A percentile compares a stretch with the other conserved stretches of the same genome.
Conservation (phyloP, 35 echinoderm and acorn worm species). For the Apostichopus japonicus region DNA sequence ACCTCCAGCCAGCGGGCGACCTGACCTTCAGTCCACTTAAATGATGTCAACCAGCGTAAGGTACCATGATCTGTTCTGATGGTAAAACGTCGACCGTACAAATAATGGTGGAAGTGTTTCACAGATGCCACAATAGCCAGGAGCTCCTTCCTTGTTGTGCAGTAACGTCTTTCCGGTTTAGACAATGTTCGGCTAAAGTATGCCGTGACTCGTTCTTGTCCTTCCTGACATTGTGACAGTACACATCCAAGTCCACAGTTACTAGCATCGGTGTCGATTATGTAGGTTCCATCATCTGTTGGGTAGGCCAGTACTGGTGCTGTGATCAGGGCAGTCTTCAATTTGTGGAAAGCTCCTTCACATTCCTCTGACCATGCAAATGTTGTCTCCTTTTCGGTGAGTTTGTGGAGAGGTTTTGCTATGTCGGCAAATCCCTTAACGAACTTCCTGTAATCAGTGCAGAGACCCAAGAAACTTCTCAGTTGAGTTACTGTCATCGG, state of each 20-base stretch:
- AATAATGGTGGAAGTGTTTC: constrained; percentile 1
- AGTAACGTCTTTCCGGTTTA: background rate
- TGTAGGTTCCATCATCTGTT: background rate
- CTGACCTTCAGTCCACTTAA: background rate
- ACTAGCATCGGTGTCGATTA: background rate
- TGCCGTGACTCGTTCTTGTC: too few species aligned
- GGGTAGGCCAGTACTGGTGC: background rate
- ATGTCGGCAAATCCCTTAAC: background rate
- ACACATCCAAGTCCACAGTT: too few species aligned
- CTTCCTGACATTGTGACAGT: too few species aligned
- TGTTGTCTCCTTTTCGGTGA: background rate
- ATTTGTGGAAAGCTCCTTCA: background rate
- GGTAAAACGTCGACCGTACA: background rate
- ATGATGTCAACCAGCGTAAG: background rate
- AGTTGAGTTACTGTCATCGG: background rate
- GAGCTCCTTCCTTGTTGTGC: background rate
- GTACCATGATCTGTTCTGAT: background rate
- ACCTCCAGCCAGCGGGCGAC: too few species aligned
- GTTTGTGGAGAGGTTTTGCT: background rate
- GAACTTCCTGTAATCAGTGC: background rate
- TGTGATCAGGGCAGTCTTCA: background rate
- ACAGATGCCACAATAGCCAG: background rate
- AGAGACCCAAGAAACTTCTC: background rate
- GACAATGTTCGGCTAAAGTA: background rate
- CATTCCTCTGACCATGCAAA: background rate